phyloP scores from a whole-genome alignment of 2,888 invertebrate species.

The Ceriagrion tenellum region DNA sequence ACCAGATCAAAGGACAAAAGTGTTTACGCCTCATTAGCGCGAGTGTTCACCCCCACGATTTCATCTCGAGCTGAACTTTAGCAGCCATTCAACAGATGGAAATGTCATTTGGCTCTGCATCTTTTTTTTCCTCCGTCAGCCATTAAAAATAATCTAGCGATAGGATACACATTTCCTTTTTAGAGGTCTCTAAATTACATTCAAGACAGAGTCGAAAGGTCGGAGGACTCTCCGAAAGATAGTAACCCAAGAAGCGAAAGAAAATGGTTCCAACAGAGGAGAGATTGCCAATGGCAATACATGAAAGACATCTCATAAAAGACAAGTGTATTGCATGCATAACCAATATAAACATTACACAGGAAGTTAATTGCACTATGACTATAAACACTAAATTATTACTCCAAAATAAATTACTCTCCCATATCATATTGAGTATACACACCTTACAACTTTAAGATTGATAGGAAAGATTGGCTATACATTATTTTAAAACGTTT shows the following conservation, averaged over 20 bases:
- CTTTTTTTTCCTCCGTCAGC: background rate
- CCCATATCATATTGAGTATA: no score
- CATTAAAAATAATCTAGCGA: conserved; percentile 1
- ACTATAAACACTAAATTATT: no score
- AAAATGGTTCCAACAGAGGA: background rate
- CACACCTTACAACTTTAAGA: no score
- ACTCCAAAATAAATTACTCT: no score
- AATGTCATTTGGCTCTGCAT: no score
- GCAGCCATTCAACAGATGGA: background rate
- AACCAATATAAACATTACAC: no score
- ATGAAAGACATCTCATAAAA: no score
- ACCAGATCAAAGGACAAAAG: background rate
- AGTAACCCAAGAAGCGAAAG: background rate
- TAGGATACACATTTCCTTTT: background rate
- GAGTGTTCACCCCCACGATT: background rate
- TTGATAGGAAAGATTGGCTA: no score
- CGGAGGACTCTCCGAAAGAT: background rate
- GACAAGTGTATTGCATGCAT: no score
- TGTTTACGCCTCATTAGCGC: background rate
- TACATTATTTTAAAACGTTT: no score
- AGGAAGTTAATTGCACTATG: no score
- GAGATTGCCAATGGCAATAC: no score
- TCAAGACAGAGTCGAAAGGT: background rate
- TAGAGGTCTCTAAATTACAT: background rate
- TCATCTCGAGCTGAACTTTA: background rate